phyloP scores from a whole-genome alignment of 2,888 invertebrate genomes.

The Campoplex nolae region DNA sequence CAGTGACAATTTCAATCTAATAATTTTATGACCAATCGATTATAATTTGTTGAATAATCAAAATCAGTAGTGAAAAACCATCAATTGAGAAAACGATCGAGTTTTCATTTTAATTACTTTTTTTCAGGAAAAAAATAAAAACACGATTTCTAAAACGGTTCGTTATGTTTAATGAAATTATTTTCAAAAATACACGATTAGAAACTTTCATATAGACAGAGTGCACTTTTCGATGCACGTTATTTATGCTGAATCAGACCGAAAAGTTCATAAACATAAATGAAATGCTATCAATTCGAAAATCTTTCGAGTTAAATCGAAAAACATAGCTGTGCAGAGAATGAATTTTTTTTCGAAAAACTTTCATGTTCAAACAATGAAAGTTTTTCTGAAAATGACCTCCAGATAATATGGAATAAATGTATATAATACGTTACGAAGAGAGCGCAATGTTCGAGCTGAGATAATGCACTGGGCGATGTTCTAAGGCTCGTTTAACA shows the following conservation, averaged over 20 bases:
- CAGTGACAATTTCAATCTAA: neutral
- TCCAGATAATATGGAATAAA: neutral
- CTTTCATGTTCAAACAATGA: neutral
- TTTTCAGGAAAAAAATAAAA: neutral
- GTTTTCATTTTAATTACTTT: neutral
- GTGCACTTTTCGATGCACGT: neutral
- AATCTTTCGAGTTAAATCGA: no score
- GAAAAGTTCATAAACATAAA: neutral
- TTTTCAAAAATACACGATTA: neutral
- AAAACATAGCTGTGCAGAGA: no score
- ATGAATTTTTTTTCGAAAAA: neutral
- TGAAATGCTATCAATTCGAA: neutral
- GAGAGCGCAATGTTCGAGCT: neutral
- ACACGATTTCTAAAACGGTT: neutral
- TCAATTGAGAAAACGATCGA: neutral
- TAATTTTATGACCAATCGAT: neutral
- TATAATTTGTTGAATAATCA: no score
- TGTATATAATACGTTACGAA: neutral
- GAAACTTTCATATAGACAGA: neutral
- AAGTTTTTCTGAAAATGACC: neutral
- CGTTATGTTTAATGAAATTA: no score
- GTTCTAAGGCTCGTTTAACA: conserved; percentile 62
- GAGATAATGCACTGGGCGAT: neutral
- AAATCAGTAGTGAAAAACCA: neutral
- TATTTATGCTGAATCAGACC: no score